These are phyloP conservation scores for Pimephales promelas DNA, from an alignment of 2,113 vertebrate species.

Conservation along the genomic window DNA sequence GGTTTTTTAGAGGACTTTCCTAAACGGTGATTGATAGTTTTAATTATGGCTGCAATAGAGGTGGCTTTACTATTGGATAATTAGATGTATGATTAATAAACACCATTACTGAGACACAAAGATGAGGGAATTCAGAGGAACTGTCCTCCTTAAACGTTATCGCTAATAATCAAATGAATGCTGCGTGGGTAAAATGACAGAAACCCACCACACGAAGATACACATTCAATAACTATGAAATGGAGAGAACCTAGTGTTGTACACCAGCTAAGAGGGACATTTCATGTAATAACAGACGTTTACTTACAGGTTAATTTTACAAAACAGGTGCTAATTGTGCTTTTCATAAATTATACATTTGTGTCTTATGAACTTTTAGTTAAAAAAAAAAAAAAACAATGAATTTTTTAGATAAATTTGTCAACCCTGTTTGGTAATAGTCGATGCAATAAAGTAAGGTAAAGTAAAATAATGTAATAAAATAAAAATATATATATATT, in stretches of 20 bases:
- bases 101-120: slow-evolving; percentile 62
- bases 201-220: not conserved
- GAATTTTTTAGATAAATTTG: too few relatives aligned
- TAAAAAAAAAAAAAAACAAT: too few relatives aligned
- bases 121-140: not conserved
- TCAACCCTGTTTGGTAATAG: too few relatives aligned
- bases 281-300: not conserved
- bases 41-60: slow-evolving; percentile 66
- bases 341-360: too few relatives aligned
- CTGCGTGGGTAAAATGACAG: not conserved
- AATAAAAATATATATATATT: too few relatives aligned
- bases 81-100: slow-evolving; percentile 72
- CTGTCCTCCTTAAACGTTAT: not conserved
- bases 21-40: slow-evolving; percentile 66
- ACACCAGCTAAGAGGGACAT: not conserved
- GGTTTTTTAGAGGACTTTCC: not conserved
- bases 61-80: slow-evolving; percentile 66
- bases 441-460: too few relatives aligned
- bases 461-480: too few relatives aligned
- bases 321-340: not conserved
- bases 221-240: not conserved
- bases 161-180: not conserved
- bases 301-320: not conserved
- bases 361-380: too few relatives aligned
- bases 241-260: not conserved